phyloP scores from a whole-genome alignment of 2,113 vertebrate genomes.

The Pollachius pollachius region DNA sequence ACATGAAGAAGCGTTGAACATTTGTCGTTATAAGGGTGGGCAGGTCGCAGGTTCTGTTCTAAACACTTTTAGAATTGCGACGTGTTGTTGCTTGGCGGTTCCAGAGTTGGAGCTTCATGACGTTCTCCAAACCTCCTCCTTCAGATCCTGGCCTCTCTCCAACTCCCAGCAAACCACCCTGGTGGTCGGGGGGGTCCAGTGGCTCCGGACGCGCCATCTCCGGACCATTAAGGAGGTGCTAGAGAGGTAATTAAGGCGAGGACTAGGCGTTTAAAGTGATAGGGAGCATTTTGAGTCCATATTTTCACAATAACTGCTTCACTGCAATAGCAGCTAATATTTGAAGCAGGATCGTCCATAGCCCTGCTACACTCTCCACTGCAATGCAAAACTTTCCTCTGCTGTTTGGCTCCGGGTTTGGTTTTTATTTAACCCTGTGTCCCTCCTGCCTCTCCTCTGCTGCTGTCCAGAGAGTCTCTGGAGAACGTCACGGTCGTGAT shows the following conservation, averaged over 20 bases:
- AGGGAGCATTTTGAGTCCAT: neutral
- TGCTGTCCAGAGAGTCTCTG: conserved; percentile 79
- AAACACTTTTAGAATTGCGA: no score
- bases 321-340: no score
- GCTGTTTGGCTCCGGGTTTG: no score
- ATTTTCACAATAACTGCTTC: no score
- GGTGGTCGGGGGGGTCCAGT: conserved; percentile 94
- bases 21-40: no score
- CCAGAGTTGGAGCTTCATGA: conserved; percentile 3
- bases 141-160: conserved; percentile 82
- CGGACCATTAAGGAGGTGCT: conserved; percentile 84
- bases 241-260: conserved; percentile 64
- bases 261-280: neutral
- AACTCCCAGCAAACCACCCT: conserved; percentile 85
- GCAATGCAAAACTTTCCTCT: no score
- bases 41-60: no score
- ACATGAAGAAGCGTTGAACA: no score
- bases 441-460: neutral
- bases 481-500: conserved; percentile 86
- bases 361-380: no score
- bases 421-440: neutral
- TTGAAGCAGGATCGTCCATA: no score
- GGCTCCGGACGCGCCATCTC: conserved; percentile 89
- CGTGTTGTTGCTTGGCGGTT: no score
- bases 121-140: conserved; percentile 50